Evolutionary conservation across 1,140 invertebrate species (phyloP).

Genomic region (Plectus sambesii): DNA sequence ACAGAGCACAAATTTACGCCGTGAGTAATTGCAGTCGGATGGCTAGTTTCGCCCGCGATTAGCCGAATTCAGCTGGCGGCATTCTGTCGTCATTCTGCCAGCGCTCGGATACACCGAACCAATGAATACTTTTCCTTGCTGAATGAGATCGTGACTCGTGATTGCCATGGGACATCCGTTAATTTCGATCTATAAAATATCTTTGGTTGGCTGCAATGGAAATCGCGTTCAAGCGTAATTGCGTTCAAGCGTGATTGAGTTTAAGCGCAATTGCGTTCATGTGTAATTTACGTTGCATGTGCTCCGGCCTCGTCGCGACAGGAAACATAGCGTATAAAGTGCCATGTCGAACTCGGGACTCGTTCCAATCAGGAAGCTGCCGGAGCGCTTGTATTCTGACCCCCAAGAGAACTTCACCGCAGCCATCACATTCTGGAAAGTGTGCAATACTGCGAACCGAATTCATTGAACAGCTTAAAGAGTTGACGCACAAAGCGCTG

Average conservation of each 20-base stretch:
- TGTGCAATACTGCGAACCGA: too few species aligned
- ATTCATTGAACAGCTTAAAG: too few species aligned
- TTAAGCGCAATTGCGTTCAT: not conserved
- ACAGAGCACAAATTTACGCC: too few species aligned
- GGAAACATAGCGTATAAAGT: conserved; percentile 72
- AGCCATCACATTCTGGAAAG: conserved; percentile 31
- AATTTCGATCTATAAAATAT: conserved; percentile 22
- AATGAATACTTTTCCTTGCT: conserved; percentile 26
- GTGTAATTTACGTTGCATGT: conserved; percentile 21
- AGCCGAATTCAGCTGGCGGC: conserved; percentile 19
- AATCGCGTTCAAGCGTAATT: not conserved
- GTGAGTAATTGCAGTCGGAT: too few species aligned
- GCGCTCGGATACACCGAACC: conserved; percentile 27
- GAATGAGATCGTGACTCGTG: conserved; percentile 27
- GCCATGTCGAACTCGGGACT: conserved; percentile 84
- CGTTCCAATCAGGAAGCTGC: conserved; percentile 72
- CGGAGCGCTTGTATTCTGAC: conserved; percentile 62
- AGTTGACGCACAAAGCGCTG: conserved; percentile 24
- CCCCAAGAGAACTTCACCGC: conserved; percentile 60
- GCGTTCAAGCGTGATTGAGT: not conserved
- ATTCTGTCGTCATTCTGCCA: conserved; percentile 24
- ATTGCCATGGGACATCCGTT: conserved; percentile 28
- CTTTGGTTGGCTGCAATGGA: too few species aligned
- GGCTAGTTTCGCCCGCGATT: too few species aligned
- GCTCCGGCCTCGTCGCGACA: conserved; percentile 54